Evolutionary conservation across 1,140 invertebrate genomes (phyloP), one percentile per base, ranked within the genome.

Genomic region (Drosophila novamexicana): DNA sequence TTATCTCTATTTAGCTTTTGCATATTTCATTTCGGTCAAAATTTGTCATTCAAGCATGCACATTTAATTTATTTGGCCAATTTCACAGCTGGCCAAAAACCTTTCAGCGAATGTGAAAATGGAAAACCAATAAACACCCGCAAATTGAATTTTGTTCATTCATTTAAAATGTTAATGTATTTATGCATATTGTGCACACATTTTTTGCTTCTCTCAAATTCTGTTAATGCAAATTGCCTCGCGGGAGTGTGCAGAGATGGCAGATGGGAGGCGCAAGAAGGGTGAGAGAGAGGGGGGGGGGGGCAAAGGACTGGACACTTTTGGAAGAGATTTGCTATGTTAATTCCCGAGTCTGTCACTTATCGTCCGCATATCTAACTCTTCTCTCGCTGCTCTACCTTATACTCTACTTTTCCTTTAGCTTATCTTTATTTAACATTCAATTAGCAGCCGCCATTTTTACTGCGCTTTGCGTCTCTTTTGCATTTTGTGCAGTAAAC

Each of bases 11-110:
- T 50, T 62, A 70, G 16, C 6, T 68, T 72, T 53, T 56, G 57
- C 18, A 18, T 57, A 65, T 77, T 81, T 85, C 65, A 62, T 75
- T 61, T 10, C 37, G 52, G 66, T 47, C 18, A 18, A 18, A 18
- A 18, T 18, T 1, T 18, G 18, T 44, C 66, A 50, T 64, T 73
- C 68, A 72, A 44, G 42, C 2, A 68, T 77, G 84, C 79, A 88
- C 75, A 79, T 83, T 86, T 86, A 74, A 88, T 88, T 74, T 83
- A 68, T 82, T 74, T 79, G 66, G 70, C 74, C 69, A 83, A 76
- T 57, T 29, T 29, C 50, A 61, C 39, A 54, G 45, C 22, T 16
- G 44, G 62, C 34, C 32, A 47, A 49, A 49, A 44, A 47, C 22
- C 22, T 22, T 22, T 22, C 22, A 3, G 22, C 22, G 22, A 22